A percentile compares a stretch with the other conserved stretches of the same genome.
These are phyloP conservation scores for Parapsyche elsis DNA, from an alignment of 1,140 invertebrate species.

Conservation along the genomic window DNA sequence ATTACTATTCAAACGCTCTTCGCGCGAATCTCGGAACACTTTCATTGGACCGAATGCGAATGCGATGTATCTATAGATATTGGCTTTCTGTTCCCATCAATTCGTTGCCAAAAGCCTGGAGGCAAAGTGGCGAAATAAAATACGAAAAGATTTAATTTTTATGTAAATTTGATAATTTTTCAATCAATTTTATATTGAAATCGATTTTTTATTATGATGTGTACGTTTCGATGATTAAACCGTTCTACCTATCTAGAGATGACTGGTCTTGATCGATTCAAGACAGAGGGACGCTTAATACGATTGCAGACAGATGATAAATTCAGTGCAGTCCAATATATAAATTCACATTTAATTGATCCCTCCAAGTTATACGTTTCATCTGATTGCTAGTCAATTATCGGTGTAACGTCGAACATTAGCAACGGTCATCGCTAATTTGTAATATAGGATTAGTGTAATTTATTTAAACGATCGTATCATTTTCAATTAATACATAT, in stretches of 20 bases:
- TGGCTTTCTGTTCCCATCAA: too few relatives aligned
- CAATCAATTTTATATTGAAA: too few relatives aligned
- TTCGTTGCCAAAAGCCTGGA: background rate
- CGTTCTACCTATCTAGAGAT: constrained; percentile 42
- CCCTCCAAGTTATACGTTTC: too few relatives aligned
- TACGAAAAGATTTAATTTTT: too few relatives aligned
- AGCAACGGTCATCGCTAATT: background rate
- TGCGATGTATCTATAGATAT: background rate
- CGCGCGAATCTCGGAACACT: background rate
- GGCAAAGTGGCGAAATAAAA: too few relatives aligned
- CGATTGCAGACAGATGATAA: constrained; percentile 49
- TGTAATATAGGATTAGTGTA: background rate
- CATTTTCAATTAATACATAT: background rate
- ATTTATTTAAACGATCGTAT: background rate
- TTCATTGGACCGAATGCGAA: background rate
- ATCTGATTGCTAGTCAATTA: too few relatives aligned
- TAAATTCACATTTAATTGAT: too few relatives aligned
- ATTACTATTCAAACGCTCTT: background rate
- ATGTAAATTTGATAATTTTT: too few relatives aligned
- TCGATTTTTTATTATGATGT: too few relatives aligned
- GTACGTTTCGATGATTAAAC: constrained; percentile 50
- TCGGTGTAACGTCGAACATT: background rate
- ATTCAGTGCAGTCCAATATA: constrained; percentile 32
- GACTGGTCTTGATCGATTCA: constrained; percentile 54
- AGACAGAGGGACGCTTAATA: constrained; percentile 54